phyloP scores from a whole-genome alignment of 2,113 vertebrate genomes.

The Tamias sibiricus region DNA sequence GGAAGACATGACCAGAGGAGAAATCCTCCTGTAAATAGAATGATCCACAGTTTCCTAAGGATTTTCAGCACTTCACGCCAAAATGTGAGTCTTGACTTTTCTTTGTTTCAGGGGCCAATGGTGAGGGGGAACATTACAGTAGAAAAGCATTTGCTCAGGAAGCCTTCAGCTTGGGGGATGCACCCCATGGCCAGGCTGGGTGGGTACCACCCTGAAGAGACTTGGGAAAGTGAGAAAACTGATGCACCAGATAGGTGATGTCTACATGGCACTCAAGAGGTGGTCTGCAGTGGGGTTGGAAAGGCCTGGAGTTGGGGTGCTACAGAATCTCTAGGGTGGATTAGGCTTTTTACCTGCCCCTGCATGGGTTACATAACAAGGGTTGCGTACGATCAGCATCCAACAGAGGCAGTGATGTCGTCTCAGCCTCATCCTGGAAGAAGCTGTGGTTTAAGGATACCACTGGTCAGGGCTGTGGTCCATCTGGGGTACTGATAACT shows the following conservation, averaged over 20 bases:
- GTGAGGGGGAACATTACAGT: neutral
- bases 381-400: neutral
- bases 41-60: conserved; percentile 60
- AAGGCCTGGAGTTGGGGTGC: neutral
- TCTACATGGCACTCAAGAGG: neutral
- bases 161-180: neutral
- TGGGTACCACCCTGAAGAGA: no score
- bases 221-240: neutral
- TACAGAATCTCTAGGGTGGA: neutral
- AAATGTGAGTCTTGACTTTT: conserved; percentile 84
- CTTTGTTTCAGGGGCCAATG: conserved; percentile 46
- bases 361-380: neutral
- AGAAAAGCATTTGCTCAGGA: neutral
- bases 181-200: neutral
- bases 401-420: neutral
- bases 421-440: neutral
- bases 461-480: neutral
- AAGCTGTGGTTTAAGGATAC: neutral
- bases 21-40: conserved; percentile 42
- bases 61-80: conserved; percentile 41
- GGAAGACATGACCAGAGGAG: conserved; percentile 52
- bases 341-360: neutral
- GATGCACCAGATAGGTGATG: neutral
- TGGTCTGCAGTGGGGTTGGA: neutral
- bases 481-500: neutral